Percentiles rank a stretch among this genome's conserved stretches.
Conservation (phyloP, 2,797 vertebrate genomes). For the Allobates femoralis region DNA sequence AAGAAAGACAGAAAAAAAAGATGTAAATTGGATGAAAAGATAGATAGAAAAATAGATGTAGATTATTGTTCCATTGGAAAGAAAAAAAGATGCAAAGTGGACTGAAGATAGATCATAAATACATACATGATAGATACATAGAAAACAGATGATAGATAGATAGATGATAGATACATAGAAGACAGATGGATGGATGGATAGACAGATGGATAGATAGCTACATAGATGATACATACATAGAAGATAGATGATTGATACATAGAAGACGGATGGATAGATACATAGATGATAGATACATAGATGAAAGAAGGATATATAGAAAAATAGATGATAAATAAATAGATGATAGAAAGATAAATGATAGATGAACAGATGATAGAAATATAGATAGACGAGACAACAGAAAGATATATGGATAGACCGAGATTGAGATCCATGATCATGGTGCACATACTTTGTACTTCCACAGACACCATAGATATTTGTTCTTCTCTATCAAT, state of each 20-base stretch:
- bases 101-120: neutral
- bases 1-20: neutral
- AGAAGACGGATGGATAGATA: neutral
- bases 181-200: neutral
- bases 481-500: too few relatives aligned
- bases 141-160: neutral
- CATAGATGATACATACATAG: neutral
- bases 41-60: neutral
- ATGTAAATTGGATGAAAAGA: too few relatives aligned
- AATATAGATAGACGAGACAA: neutral
- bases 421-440: too few relatives aligned
- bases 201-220: neutral
- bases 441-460: too few relatives aligned
- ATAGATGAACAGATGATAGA: neutral
- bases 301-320: neutral
- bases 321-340: neutral
- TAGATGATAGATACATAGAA: neutral
- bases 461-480: too few relatives aligned
- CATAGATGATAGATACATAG: neutral
- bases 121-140: neutral
- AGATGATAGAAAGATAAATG: neutral
- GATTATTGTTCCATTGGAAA: too few relatives aligned
- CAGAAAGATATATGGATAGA: neutral
- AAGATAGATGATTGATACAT: neutral
- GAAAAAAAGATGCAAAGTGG: neutral